Conservation (phyloP, 2,113 vertebrate genomes). For the Oreocharis arfaki region DNA sequence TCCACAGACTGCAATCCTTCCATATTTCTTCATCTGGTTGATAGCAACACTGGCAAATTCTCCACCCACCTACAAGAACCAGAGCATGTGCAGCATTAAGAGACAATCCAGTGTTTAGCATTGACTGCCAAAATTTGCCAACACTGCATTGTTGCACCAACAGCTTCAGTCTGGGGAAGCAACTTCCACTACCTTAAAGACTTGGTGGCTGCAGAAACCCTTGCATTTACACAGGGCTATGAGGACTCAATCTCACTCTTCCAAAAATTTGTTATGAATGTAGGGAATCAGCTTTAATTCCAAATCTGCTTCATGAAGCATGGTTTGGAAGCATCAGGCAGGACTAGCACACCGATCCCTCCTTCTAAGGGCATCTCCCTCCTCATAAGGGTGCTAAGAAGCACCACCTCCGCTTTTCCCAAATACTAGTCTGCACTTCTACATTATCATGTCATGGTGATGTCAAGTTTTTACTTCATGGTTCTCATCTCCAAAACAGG, state of each 20-base stretch:
- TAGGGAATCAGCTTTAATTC: neutral
- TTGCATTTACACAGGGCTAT: neutral
- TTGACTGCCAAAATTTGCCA: neutral
- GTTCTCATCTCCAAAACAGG: neutral
- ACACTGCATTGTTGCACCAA: neutral
- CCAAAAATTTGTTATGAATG: neutral
- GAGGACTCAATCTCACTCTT: neutral
- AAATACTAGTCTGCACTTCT: neutral
- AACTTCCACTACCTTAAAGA: neutral
- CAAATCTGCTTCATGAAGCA: neutral
- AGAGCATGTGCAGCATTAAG: neutral
- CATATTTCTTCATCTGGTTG: constrained; percentile 82
- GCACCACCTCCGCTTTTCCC: neutral
- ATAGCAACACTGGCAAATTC: constrained; percentile 75
- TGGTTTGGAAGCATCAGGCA: neutral
- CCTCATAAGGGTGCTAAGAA: neutral
- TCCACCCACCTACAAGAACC: constrained; percentile 81
- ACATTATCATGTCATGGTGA: neutral
- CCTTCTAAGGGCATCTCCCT: neutral
- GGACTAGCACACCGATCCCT: neutral
- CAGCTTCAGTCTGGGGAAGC: neutral
- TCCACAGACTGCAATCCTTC: constrained; percentile 87
- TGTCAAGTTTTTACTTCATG: neutral
- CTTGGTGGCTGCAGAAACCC: neutral
- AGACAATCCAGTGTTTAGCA: neutral